Evolutionary conservation across 2,888 invertebrate genomes (phyloP), one percentile per base, ranked within the genome.

Genomic region (Tetrapedia diversipes): DNA sequence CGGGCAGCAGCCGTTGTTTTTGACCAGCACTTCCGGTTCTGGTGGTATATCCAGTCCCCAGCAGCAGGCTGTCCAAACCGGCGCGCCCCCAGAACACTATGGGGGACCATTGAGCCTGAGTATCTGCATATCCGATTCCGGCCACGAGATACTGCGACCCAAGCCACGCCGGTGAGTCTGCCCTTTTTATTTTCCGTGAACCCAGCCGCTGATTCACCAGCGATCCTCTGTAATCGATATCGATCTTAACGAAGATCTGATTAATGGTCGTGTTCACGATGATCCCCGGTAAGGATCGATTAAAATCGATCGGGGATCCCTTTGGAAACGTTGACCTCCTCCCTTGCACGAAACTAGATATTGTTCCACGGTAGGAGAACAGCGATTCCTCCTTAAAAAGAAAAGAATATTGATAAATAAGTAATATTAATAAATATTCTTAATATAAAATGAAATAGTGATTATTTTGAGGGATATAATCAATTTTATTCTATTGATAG

Each of bases 71-170:
- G 83, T 85, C 54, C 88, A 85, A 67, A 70, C 83, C 41, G 77
- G 80, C 51, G 82, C 85, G 57, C 86, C 88, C 7, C 84, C 88
- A 45, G 94, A 94, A 87, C 94, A 94, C 89, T 92, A 94, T 84
- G 94, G 94, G 54, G 94, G 94, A 77, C 94, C 94, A 37, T 91
- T 95, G 74, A 94, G 94, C 87, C 79, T 89, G 54, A 94, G 94
- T 71, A 92, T 95, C 71, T 95, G 95, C 89, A 94, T 95, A 86
- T 94, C 95, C 61, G 95, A 95, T 91, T 95, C 95, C 85, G 96
- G 95, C 86, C 97, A 97, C 92, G 97, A 97, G 92, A 97, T 97
- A 89, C 94, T 97, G 81, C 93, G 97, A 80, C 97, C 97, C 14
- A 97, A 97, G 91, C 97, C 97, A 11, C 94, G 97, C 91, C 95